These are phyloP conservation scores for Liasis olivaceus DNA, from an alignment of 2,797 vertebrate species.

Conservation along the genomic window DNA sequence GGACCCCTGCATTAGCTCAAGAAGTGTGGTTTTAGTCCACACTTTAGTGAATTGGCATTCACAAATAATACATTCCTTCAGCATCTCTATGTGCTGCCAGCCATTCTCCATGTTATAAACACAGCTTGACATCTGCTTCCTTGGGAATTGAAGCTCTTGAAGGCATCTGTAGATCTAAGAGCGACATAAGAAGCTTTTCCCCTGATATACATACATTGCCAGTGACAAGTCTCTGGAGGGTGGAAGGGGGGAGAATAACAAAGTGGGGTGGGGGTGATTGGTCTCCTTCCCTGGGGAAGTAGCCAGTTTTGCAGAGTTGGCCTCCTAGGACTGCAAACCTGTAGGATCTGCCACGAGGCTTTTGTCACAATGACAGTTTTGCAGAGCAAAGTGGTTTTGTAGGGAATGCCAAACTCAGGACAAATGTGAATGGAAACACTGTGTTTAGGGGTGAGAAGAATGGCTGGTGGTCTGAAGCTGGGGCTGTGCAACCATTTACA, in stretches of 20 bases:
- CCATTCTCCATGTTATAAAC: not conserved
- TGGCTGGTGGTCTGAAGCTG: not conserved
- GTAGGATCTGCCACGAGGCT: not conserved
- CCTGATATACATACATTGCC: constrained; percentile 3
- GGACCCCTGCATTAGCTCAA: not conserved
- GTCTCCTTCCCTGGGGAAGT: not conserved
- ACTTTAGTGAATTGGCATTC: too few relatives aligned
- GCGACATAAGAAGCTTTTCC: not conserved
- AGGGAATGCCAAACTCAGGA: not conserved
- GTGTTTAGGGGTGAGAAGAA: not conserved
- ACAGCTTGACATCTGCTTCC: not conserved
- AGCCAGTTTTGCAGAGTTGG: not conserved
- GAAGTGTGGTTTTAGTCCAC: not conserved
- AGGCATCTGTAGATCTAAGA: not conserved
- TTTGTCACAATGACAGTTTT: not conserved
- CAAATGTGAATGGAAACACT: not conserved
- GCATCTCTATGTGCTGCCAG: not conserved
- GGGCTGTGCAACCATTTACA: not conserved
- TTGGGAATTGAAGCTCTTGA: not conserved
- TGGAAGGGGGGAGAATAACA: not conserved
- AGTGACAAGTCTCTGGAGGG: not conserved
- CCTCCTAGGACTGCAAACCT: not conserved
- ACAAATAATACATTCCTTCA: not conserved
- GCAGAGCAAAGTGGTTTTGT: not conserved
- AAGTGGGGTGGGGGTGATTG: not conserved